Conservation (phyloP, 1,140 invertebrate genomes). For the Panulirus ornatus region DNA sequence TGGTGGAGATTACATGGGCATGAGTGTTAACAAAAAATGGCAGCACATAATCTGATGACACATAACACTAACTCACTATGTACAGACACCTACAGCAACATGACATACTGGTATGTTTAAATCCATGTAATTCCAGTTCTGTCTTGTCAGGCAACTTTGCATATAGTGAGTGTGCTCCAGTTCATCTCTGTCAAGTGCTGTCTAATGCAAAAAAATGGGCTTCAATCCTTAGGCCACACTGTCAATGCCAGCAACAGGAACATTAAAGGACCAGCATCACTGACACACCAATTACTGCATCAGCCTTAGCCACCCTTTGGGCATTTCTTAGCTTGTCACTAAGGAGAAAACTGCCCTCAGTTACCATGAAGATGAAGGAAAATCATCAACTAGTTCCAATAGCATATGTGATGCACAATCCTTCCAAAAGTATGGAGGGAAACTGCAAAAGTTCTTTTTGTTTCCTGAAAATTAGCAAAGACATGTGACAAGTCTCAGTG, state of each 20-base stretch:
- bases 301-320: conserved; percentile 28
- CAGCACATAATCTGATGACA: conserved; percentile 50
- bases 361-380: neutral
- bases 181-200: conserved; percentile 39
- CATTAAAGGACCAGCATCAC: neutral
- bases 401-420: neutral
- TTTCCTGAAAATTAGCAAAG: neutral
- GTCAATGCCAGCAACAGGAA: conserved; percentile 11
- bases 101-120: neutral
- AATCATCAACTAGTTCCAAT: neutral
- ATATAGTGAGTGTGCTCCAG: neutral
- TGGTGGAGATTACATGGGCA: conserved; percentile 53
- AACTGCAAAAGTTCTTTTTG: neutral
- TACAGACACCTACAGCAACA: conserved; percentile 7
- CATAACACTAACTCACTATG: conserved; percentile 17
- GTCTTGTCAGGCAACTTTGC: neutral
- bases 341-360: neutral
- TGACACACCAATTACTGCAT: conserved; percentile 10
- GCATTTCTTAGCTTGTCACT: neutral
- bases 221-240: conserved; percentile 27
- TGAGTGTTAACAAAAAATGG: conserved; percentile 15
- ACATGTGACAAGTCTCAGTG: conserved; percentile 38
- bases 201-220: conserved; percentile 45
- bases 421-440: neutral
- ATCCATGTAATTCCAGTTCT: conserved; percentile 11